Evolutionary conservation across 2,113 vertebrate species (phyloP).

Genomic region (Corythaixoides concolor): DNA sequence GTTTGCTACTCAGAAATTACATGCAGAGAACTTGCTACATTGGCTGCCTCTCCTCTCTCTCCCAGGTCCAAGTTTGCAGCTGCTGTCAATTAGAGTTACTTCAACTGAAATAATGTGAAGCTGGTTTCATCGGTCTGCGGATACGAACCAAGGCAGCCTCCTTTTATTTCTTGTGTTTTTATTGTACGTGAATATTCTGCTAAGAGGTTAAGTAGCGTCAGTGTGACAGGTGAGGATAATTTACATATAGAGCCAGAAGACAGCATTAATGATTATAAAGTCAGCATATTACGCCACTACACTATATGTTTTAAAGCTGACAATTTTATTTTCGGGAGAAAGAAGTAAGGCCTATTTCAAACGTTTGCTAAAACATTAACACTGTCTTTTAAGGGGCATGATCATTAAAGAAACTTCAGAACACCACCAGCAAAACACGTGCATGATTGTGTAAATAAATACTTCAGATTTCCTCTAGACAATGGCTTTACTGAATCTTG

Average conservation of each 20-base stretch:
- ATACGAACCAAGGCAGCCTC: not conserved
- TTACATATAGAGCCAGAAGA: not conserved
- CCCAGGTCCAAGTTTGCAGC: not conserved
- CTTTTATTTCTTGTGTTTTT: not conserved
- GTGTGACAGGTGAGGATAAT: not conserved
- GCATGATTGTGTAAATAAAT: not conserved
- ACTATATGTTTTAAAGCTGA: not conserved
- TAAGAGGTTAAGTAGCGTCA: not conserved
- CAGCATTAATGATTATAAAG: not conserved
- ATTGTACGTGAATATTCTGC: not conserved
- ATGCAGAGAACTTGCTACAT: not conserved
- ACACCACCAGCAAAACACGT: not conserved
- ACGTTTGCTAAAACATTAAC: not conserved
- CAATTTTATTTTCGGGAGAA: not conserved
- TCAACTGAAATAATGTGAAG: not conserved
- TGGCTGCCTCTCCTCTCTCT: not conserved
- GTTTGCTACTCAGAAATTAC: not conserved
- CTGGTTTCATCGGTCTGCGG: not conserved
- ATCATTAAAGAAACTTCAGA: not conserved
- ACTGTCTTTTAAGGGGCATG: not conserved
- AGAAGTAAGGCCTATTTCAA: not conserved
- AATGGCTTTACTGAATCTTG: not conserved
- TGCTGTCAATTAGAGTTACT: not conserved
- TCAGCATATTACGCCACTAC: not conserved
- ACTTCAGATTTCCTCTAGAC: not conserved